These are phyloP conservation scores for Coturnix japonica DNA, from an alignment of 2,113 vertebrate species.

Conservation along the genomic window DNA sequence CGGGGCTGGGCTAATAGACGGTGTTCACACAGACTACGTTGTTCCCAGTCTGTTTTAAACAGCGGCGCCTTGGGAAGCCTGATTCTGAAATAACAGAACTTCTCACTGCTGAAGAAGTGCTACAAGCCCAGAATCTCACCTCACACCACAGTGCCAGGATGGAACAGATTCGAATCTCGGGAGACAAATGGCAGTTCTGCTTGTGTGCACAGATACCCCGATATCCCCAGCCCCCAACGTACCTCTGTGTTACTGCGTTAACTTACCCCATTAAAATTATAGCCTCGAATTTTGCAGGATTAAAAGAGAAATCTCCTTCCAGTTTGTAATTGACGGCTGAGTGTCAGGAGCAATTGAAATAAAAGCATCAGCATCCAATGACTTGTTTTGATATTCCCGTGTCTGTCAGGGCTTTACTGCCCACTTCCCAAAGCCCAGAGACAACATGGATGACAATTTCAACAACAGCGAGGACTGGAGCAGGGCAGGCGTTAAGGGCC, in stretches of 20 bases:
- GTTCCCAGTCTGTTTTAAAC: conserved; percentile 77
- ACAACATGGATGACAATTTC: no score
- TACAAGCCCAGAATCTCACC: background rate
- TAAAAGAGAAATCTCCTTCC: background rate
- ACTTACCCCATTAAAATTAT: background rate
- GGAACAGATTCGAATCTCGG: background rate
- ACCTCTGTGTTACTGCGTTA: background rate
- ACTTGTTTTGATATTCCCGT: background rate
- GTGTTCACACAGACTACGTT: conserved; percentile 84
- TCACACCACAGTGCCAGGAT: background rate
- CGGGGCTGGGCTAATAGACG: conserved; percentile 89
- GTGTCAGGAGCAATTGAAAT: background rate
- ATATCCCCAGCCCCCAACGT: background rate
- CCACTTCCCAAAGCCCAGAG: background rate
- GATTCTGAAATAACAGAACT: background rate
- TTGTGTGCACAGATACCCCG: background rate
- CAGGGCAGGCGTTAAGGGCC: no score
- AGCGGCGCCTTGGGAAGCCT: background rate
- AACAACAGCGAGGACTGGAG: no score
- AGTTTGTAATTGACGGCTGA: background rate
- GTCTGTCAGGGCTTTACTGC: background rate
- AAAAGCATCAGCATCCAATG: background rate
- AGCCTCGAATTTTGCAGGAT: background rate
- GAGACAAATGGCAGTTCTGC: background rate
- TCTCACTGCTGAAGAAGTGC: background rate